phyloP scores from a whole-genome alignment of 2,113 vertebrate species.

The Promerops cafer region DNA sequence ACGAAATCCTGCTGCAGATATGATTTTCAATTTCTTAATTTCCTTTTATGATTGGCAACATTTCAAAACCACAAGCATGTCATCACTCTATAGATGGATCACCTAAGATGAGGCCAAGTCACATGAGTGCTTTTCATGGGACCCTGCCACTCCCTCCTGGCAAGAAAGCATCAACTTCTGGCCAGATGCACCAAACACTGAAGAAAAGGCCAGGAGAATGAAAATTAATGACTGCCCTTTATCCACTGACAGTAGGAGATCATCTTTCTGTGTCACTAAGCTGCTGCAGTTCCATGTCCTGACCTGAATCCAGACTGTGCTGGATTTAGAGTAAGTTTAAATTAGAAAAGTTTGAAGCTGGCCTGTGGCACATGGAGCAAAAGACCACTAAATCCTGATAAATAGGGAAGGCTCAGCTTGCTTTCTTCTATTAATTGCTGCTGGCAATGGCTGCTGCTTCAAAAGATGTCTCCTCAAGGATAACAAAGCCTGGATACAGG shows the following conservation, averaged over 20 bases:
- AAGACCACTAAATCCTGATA: not conserved
- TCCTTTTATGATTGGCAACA: not conserved
- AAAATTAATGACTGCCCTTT: not conserved
- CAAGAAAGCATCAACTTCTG: not conserved
- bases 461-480: not conserved
- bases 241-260: not conserved
- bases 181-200: not conserved
- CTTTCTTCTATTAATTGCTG: not conserved
- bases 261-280: not conserved
- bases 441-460: not conserved
- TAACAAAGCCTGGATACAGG: not conserved
- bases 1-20: not conserved
- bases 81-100: not conserved
- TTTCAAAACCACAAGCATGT: fast-evolving
- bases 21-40: not conserved
- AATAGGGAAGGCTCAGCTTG: not conserved
- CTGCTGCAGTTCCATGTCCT: not conserved
- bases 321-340: not conserved
- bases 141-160: not conserved
- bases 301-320: not conserved
- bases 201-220: not conserved
- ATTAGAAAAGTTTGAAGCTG: not conserved
- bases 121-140: not conserved
- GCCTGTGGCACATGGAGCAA: not conserved
- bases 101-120: not conserved